These are phyloP conservation scores for Galbula dea DNA, from an alignment of 2,113 vertebrate genomes.

Conservation along the genomic window DNA sequence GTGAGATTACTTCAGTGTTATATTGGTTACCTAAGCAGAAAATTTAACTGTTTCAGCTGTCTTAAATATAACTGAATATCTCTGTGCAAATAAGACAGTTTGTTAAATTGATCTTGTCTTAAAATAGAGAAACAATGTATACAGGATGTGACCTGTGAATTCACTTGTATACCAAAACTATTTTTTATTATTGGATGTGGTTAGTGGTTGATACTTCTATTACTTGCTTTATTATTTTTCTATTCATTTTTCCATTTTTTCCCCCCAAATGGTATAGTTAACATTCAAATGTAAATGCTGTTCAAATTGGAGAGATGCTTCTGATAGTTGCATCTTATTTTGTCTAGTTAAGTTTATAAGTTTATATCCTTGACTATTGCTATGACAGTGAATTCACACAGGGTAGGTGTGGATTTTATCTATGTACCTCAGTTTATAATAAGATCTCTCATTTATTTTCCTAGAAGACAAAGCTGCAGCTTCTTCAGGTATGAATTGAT, in stretches of 20 bases:
- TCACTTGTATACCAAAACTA: not conserved
- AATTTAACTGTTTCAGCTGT: not conserved
- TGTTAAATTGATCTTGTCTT: fast-evolving
- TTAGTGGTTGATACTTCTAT: not conserved
- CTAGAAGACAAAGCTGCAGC: not conserved
- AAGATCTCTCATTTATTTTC: not conserved
- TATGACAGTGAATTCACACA: not conserved
- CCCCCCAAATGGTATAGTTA: not conserved
- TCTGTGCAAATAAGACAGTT: not conserved
- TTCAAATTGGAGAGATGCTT: not conserved
- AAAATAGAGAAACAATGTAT: not conserved
- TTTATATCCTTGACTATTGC: not conserved
- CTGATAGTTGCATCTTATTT: not conserved
- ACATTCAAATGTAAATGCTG: not conserved
- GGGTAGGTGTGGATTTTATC: not conserved
- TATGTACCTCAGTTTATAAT: not conserved
- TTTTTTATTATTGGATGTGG: not conserved
- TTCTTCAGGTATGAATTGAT: conserved; percentile 7
- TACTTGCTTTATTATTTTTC: not conserved
- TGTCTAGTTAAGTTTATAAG: not conserved
- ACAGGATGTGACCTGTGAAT: not conserved
- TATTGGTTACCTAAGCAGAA: not conserved
- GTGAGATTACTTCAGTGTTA: not conserved
- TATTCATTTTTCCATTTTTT: not conserved
- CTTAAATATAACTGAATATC: not conserved